phyloP scores from a whole-genome alignment of 2,888 invertebrate species.

The Salpingus planirostris region DNA sequence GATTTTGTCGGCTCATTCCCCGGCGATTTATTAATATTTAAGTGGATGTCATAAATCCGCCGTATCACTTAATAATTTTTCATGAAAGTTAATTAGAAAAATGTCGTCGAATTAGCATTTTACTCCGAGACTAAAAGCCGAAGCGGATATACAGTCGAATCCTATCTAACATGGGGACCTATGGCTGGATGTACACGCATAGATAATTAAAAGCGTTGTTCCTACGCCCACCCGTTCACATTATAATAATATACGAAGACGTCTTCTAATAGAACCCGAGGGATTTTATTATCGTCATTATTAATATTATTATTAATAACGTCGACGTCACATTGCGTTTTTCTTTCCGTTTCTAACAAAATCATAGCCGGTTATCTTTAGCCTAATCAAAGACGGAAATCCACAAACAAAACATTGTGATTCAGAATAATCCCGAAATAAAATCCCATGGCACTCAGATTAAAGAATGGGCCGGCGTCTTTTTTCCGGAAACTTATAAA shows the following conservation, averaged over 20 bases:
- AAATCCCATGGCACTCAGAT: constrained; percentile 7
- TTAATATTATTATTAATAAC: too few relatives aligned
- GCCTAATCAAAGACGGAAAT: too few relatives aligned
- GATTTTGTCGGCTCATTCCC: constrained; percentile 10
- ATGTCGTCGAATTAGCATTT: constrained; percentile 2
- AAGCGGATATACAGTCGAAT: too few relatives aligned
- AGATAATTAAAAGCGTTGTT: constrained; percentile 8
- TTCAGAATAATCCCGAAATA: constrained; percentile 8
- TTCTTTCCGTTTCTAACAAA: too few relatives aligned
- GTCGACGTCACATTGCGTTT: too few relatives aligned
- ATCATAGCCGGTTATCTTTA: too few relatives aligned
- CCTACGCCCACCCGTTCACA: constrained; percentile 6
- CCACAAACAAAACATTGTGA: constrained; percentile 5
- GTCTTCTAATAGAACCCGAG: too few relatives aligned
- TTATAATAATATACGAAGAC: constrained; percentile 3
- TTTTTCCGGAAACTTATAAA: constrained; percentile 17
- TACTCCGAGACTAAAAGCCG: too few relatives aligned
- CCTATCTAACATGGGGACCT: too few relatives aligned
- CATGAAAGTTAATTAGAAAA: constrained; percentile 7
- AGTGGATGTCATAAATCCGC: constrained; percentile 9
- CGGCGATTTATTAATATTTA: constrained; percentile 10
- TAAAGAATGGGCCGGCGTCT: too few relatives aligned
- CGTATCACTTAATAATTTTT: constrained; percentile 1
- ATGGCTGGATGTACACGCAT: too few relatives aligned
- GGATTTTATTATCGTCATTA: too few relatives aligned